Evolutionary conservation across 1,140 invertebrate species (phyloP).

Genomic region (Sminthurides bifidus): DNA sequence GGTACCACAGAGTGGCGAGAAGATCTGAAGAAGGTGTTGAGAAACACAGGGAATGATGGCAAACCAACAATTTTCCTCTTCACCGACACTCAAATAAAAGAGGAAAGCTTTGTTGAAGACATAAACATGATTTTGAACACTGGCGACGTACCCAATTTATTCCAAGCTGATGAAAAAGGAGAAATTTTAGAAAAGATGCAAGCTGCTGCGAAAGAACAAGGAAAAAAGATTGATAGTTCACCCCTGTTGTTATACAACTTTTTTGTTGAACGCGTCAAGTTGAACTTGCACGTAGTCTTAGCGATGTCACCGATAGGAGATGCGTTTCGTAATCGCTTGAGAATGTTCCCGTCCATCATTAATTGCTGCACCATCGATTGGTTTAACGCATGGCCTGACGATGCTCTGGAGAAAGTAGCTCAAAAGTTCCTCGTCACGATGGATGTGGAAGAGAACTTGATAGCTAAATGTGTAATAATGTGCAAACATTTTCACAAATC

Average conservation of each 20-base stretch:
- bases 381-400: slow-evolving; percentile 82
- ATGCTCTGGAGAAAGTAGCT: slow-evolving; percentile 83
- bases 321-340: slow-evolving; percentile 66
- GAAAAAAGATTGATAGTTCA: slow-evolving; percentile 65
- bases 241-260: slow-evolving; percentile 72
- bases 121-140: slow-evolving; percentile 87
- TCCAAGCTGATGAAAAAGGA: slow-evolving; percentile 75
- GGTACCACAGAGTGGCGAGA: slow-evolving; percentile 75
- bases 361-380: slow-evolving; percentile 94
- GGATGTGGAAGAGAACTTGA: slow-evolving; percentile 40
- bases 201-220: slow-evolving; percentile 42
- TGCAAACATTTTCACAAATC: slow-evolving; percentile 57
- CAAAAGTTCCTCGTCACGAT: slow-evolving; percentile 61
- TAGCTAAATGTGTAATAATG: slow-evolving; percentile 50
- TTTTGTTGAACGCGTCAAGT: slow-evolving; percentile 71
- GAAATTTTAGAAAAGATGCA: slow-evolving; percentile 88
- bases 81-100: slow-evolving; percentile 66
- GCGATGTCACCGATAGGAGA: slow-evolving; percentile 85
- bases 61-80: slow-evolving; percentile 78
- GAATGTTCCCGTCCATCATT: slow-evolving; percentile 86
- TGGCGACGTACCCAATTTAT: slow-evolving; percentile 84
- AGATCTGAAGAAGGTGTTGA: slow-evolving; percentile 65
- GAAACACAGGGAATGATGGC: slow-evolving; percentile 67
- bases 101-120: slow-evolving; percentile 85
- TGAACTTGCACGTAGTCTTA: slow-evolving; percentile 74